Evolutionary conservation across 2,113 vertebrate species (phyloP), one percentile per base, ranked within the genome.

Genomic region (Phrynocephalus versicolor): DNA sequence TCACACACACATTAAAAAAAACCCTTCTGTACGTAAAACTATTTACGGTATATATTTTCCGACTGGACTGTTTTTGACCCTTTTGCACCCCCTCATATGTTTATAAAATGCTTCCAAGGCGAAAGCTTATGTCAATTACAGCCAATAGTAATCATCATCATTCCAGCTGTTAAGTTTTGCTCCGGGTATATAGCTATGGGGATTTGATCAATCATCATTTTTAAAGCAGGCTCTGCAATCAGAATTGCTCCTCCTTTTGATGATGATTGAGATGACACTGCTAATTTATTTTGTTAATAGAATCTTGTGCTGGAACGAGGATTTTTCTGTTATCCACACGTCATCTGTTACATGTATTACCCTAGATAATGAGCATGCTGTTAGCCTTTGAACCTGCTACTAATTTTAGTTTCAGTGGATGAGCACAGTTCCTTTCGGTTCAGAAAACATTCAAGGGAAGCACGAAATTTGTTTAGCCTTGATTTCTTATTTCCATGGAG

Each of bases 281-380:
- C 7, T 86, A 75, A 90, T 80, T 90, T 72, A 83, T 80, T 89
- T 76, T 87, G 14, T 87, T 75, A 80, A 57, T 83, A 85, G 70
- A 85, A 82, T 87, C 74, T 87, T 75, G 23, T 18, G 65, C 78
- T 39, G 27, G 25, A 75, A 80, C 71, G 62, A 88, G 71, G n/a
- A 82, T 57, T 86, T 82, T 30, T 39, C 35, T 81, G 7, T 27
- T 87, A 85, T 18, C 5, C 51, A 75, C 60, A 75, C 13, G 45
- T 37, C 64, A 82, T 85, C 23, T 39, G 30, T 85, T 78, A 85
- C 64, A 78, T 58, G 35, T 78, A 39, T 78, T 78, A 70, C 57
- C 74, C 25, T 82, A 23, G 23, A 71, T 45, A 72, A 82, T 8
- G 16, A 86, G 80, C 45, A 82, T 85, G 64, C 39, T 79, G 33